Evolutionary conservation across 1,140 invertebrate genomes (phyloP), one percentile per base, ranked within the genome.

Genomic region (Ooceraea biroi): DNA sequence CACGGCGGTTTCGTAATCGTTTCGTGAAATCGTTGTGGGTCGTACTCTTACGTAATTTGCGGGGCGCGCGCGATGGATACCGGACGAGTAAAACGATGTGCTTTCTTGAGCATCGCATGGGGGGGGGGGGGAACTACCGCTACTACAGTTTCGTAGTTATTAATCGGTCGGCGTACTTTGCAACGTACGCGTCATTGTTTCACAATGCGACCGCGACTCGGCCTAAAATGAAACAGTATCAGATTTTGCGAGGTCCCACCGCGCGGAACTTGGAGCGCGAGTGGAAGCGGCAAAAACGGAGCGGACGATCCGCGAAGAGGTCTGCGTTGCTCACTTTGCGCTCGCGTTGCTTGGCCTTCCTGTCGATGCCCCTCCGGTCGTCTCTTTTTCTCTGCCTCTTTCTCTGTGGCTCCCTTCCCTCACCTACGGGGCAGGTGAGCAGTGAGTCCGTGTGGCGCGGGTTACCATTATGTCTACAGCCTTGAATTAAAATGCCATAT

Each of bases 401-500:
- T 76, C 76, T 27, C 50, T 22, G n/a, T n/a, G n/a, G n/a, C 30
- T 41, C 44, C 65, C 72, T 27, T 52, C 50, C 55, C 77, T 72
- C 83, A 55, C 85, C 48, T 48, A 52, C 78, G 60, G 36, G 89
- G 90, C 91, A 91, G 90, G 90, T 91, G 86, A 90, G 87, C 85
- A 90, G 89, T 85, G 78, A 77, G 85, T 85, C 78, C 85, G 85
- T 83, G 82, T 78, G 80, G 86, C 76, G 87, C 68, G 89, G 90
- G 90, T 92, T 91, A 92, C 91, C 92, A 94, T 94, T 93, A 93
- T 93, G 92, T 93, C 92, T 90, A 91, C 90, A 93, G 91, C 92
- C 92, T 94, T 93, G 92, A 93, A 94, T 94, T 94, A 94, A 93
- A 94, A 93, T 94, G 92, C 92, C 92, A 92, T 93, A 93, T 94